Evolutionary conservation across 2,113 vertebrate species (phyloP).

Genomic region (Rostratula benghalensis): DNA sequence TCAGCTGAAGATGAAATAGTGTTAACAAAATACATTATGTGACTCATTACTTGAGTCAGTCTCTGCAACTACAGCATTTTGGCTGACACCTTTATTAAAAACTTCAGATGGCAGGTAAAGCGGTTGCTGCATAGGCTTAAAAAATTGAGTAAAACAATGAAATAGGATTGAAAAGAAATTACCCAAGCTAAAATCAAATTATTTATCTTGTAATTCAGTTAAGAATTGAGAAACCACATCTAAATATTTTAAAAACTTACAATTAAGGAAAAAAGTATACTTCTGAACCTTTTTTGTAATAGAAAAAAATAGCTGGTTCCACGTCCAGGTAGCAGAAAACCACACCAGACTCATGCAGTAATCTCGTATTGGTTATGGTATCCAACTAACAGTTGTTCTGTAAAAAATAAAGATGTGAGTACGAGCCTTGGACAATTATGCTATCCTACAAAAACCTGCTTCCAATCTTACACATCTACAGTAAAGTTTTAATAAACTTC

Average conservation of each 20-base stretch:
- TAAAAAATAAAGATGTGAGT: not conserved
- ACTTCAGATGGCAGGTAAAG: not conserved
- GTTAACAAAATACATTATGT: not conserved
- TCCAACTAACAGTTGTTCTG: not conserved
- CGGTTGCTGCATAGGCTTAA: not conserved
- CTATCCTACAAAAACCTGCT: not conserved
- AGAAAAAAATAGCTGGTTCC: not conserved
- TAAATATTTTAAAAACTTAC: not conserved
- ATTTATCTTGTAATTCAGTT: not conserved
- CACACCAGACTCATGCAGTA: not conserved
- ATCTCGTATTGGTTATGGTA: not conserved
- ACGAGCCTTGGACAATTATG: not conserved
- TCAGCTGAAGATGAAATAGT: not conserved
- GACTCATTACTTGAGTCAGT: not conserved
- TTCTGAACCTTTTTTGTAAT: not conserved
- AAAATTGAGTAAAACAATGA: not conserved
- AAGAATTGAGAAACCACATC: not conserved
- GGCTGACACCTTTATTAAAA: not conserved
- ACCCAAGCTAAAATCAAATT: not conserved
- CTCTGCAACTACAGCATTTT: not conserved
- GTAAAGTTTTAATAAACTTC: not conserved
- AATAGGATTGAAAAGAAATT: not conserved
- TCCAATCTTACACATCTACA: not conserved
- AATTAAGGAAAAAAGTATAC: not conserved
- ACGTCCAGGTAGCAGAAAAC: not conserved